Evolutionary conservation across 2,797 vertebrate species (phyloP), one percentile per base, ranked within the genome.

Genomic region (Erethizon dorsatum): DNA sequence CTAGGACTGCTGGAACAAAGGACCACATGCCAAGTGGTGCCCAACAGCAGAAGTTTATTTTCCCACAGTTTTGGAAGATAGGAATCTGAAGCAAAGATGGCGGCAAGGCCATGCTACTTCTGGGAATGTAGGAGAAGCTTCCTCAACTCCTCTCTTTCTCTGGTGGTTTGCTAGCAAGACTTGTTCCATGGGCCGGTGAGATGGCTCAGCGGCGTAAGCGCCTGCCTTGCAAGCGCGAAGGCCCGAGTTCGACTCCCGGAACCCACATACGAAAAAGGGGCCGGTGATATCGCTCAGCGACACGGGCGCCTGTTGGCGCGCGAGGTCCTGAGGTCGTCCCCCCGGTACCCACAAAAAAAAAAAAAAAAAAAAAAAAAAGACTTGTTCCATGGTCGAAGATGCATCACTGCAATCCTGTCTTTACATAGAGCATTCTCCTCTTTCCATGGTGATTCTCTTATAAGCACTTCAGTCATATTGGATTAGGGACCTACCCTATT

Each of bases 61-160:
- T 63, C 6, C 56, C 7, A 54, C 1, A 12, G 8, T 88, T 88
- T 45, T 71, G 11, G 17, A 71, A 41, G 15, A 37, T 61, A n/a
- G 8, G 69, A 67, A 6, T 90, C 33, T 73, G 50, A 91, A 91
- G n/a, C 63, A 5, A 50, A 95, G 59, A 83, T 71, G 9, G 41
- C 0, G 5, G 15, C 26, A 75, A 37, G 33, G 4, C 15, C 9
- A 18, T 11, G 1, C 3, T 37, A 1, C 13, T 14, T 69, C 28
- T 78, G 59, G 77, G 28, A 86, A 1, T 6, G 1, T 14, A 13
- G 2, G 2, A 10, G 9, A 88, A 50, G 12, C 17, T 37, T 67
- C 33, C 3, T 14, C 26, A 50, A 7, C 71, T 26, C 69, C 41
- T 26, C 10, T 22, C 9, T 22, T 17, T 6, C 37, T 56, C 69